A percentile compares a stretch with the other conserved stretches of the same genome.
These are phyloP conservation scores for Varanus salvator DNA, from an alignment of 2,113 vertebrate genomes.

Conservation along the genomic window DNA sequence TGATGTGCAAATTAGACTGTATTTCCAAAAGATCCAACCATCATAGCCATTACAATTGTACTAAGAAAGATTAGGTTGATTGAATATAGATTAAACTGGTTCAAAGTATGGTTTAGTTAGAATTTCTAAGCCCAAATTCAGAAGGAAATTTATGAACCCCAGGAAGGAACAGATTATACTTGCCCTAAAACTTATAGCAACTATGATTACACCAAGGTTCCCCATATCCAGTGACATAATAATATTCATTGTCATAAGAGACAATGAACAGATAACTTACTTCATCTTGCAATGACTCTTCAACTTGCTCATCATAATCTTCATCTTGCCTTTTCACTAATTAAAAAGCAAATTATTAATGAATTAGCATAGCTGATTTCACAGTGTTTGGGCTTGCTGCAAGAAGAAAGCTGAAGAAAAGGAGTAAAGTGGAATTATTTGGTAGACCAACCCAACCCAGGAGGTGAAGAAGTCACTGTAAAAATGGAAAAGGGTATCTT, in stretches of 20 bases:
- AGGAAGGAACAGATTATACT: neutral
- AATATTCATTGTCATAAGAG: neutral
- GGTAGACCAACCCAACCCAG: neutral
- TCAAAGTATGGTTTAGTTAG: neutral
- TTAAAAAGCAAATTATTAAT: slow-evolving; percentile 60
- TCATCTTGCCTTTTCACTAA: slow-evolving; percentile 98
- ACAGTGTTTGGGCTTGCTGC: neutral
- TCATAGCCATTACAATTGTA: too few relatives aligned
- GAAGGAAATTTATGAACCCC: neutral
- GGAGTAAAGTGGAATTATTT: neutral
- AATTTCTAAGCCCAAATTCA: neutral
- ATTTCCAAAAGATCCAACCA: too few relatives aligned
- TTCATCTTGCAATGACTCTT: slow-evolving; percentile 97
- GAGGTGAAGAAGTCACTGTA: neutral
- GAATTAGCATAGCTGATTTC: neutral
- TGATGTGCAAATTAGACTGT: too few relatives aligned
- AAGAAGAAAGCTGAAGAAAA: slow-evolving; percentile 13
- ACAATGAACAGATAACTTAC: slow-evolving; percentile 68
- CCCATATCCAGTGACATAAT: neutral
- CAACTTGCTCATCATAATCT: slow-evolving; percentile 98
- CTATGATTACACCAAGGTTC: too few relatives aligned
- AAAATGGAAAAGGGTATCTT: neutral
- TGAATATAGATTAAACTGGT: neutral
- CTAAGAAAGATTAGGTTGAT: neutral
- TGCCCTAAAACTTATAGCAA: too few relatives aligned